Evolutionary conservation across 2,888 invertebrate genomes (phyloP).

Genomic region (Xestia ashworthii): DNA sequence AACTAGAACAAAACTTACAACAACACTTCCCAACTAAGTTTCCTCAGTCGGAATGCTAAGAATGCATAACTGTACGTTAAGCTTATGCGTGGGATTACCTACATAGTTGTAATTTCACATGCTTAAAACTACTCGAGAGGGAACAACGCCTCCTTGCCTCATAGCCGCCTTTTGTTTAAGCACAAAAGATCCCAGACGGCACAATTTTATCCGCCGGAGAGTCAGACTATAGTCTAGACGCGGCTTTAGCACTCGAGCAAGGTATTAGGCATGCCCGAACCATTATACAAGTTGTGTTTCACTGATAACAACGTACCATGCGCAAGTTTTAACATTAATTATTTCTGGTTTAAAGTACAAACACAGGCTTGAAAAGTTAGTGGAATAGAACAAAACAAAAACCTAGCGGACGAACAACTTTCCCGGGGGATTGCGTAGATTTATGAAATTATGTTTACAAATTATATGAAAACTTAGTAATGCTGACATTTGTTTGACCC

Average conservation of each 20-base stretch:
- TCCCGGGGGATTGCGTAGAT: conserved; percentile 29
- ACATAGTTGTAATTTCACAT: conserved; percentile 57
- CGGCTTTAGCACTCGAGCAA: conserved; percentile 31
- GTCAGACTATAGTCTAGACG: conserved; percentile 53
- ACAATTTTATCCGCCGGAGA: conserved; percentile 44
- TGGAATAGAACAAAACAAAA: conserved; percentile 48
- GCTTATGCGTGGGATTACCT: conserved; percentile 23
- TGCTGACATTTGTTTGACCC: conserved; percentile 26
- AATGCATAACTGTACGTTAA: conserved; percentile 23
- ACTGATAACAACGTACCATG: conserved; percentile 43
- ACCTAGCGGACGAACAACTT: conserved; percentile 34
- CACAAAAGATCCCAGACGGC: conserved; percentile 53
- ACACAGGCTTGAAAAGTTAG: conserved; percentile 44
- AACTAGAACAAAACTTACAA: conserved; percentile 23
- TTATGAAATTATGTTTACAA: conserved; percentile 54
- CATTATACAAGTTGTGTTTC: conserved; percentile 55
- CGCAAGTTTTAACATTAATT: conserved; percentile 59
- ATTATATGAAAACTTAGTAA: conserved; percentile 44
- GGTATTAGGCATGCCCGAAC: conserved; percentile 49
- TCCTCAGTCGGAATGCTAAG: conserved; percentile 15
- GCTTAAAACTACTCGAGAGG: conserved; percentile 34
- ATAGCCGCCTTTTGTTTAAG: conserved; percentile 60
- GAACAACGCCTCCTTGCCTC: conserved; percentile 34
- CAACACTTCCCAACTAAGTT: conserved; percentile 2
- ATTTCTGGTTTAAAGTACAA: conserved; percentile 51